A percentile compares a stretch with the other conserved stretches of the same genome.
phyloP scores from a whole-genome alignment of 2,113 vertebrate species.

The Paradisaea rubra region DNA sequence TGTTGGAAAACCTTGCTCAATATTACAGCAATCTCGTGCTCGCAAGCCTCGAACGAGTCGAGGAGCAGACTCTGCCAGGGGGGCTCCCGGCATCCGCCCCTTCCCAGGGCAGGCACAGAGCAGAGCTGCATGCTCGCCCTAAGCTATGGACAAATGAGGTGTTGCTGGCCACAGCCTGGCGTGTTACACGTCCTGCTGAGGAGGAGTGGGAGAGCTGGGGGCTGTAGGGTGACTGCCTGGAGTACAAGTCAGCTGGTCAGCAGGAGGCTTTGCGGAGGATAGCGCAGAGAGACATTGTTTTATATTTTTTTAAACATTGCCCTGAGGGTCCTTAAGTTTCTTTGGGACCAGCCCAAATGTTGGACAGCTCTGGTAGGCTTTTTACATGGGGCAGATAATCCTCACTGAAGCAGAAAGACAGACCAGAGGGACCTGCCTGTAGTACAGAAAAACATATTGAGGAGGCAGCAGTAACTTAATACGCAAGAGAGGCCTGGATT shows the following conservation, averaged over 20 bases:
- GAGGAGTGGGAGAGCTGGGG: not conserved
- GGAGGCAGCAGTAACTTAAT: constrained; percentile 35
- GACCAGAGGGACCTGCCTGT: not conserved
- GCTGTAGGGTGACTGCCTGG: not conserved
- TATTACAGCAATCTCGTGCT: constrained; percentile 72
- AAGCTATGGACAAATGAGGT: not conserved
- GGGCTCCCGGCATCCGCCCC: not conserved
- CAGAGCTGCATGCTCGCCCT: not conserved
- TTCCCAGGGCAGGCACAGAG: not conserved
- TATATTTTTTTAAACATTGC: not conserved
- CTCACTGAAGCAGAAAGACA: not conserved
- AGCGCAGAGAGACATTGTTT: not conserved
- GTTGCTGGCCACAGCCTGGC: not conserved
- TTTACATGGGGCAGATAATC: not conserved
- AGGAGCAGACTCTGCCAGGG: constrained; percentile 26
- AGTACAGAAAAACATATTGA: constrained; percentile 20
- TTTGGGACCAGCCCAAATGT: not conserved
- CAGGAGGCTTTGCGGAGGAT: not conserved
- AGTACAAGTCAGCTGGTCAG: not conserved
- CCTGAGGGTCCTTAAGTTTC: not conserved
- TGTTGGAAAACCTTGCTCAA: constrained; percentile 77
- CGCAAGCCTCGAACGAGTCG: constrained; percentile 54
- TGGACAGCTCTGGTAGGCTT: constrained; percentile 13
- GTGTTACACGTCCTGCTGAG: not conserved
- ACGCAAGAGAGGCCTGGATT: constrained; percentile 24